Base-by-base conservation (phyloP, 1,140 invertebrate genomes). In the Battus philenor region DNA sequence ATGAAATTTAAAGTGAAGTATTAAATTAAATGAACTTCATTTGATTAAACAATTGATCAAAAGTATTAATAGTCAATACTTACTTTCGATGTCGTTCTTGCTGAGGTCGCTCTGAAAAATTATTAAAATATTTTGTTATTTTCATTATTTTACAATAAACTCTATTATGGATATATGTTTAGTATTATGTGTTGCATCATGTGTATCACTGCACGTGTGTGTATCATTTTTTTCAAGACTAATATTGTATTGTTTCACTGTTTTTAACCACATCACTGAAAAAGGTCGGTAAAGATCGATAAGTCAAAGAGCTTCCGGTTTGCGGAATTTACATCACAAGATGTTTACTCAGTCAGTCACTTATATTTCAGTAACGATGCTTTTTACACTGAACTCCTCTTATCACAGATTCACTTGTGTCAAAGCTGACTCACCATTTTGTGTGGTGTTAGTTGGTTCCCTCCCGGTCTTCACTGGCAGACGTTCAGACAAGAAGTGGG, bases 401-500 rank as follows among this genome's bases (percentile, higher is more conserved):
- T 71, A 61, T 73, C 78, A 82, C 79, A 67, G 57, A 72, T 66
- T 71, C 78, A 79, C 78, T 79, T 70, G 50, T 60, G 54, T 74
- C 68, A 59, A 47, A 50, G 54, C 46, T 75, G 69, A 88, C 90
- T 91, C 83, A 91, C 90, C 90, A 91, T 92, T 87, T 86, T 89
- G 84, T 86, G 75, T 83, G 75, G 80, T 82, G 79, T 80, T 79
- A 66, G 73, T 70, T 73, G 80, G 79, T 76, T 88, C 83, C 81
- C 86, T 87, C 85, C 87, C 83, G 88, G 84, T 89, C 89, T 88
- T 89, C 82, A 88, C 87, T 88, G 88, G 88, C 89, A 89, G 88
- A 87, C 90, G 90, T 87, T 86, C 87, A 88, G 89, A 91, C 89
- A 89, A 91, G 90, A 90, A 92, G 89, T 92, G 91, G 89, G 89